Base-by-base conservation (phyloP, 2,888 invertebrate species). In the Aporophyla lueneburgensis region DNA sequence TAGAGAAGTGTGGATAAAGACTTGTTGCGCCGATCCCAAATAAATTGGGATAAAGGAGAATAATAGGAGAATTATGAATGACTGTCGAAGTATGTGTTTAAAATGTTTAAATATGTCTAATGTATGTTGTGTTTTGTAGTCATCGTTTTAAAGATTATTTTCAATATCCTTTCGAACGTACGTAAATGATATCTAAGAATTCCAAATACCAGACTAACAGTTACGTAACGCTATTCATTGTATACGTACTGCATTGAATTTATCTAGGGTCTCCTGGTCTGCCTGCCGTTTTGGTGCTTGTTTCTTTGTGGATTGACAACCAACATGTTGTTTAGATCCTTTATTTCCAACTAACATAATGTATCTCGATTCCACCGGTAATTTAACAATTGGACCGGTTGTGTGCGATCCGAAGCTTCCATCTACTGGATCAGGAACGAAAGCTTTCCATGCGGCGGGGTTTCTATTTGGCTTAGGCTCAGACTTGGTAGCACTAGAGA, bases 351-450 rank as follows among this genome's bases (percentile, higher is more conserved):
- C 16, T 58, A 92, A 91, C 96, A 96, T 94, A 16, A 96, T 89
- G 53, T 93, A 79, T 85, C 93, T 93, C 1, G 92, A 87, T 61
- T 93, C 92, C 14, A 89, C 78, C 5, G 96, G 96, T 78, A 96
- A 83, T 77, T 92, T 94, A 12, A 95, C 86, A 12, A 95, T 93
- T 0, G 95, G 95, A 0, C 94, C 95, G 51, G 89, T 80, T 49
- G 91, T 87, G 54, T 83, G 85, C 4, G 86, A 86, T 65, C 89
- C 89, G 62, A 81, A 82, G 66, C 73, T 74, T 59, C 68, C 46
- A 66, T 46, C 24, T 9, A 14, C 49, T 21, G 67, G 16, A 51
- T 21, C 56, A 7, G 53, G 12, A 27, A 2, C 9, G 10, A 51
- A 21, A 9, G 1, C 3, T 40, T 66, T 68, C 58, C 81, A 85